Evolutionary conservation across 2,797 vertebrate species (phyloP).

Genomic region (Sebastes oblongus): DNA sequence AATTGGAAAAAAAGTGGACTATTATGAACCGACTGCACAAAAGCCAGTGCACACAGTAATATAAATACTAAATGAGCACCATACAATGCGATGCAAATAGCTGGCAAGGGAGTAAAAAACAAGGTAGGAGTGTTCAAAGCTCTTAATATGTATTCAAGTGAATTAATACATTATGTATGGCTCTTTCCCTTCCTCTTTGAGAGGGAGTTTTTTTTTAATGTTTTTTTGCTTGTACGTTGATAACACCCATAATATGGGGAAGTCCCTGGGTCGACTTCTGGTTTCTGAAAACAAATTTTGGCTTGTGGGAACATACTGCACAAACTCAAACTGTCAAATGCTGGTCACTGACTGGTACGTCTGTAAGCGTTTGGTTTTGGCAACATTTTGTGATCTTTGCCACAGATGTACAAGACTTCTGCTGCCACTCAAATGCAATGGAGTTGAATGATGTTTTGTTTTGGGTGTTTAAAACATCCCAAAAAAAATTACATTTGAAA

Average conservation of each 20-base stretch:
- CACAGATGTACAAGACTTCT: not conserved
- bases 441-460: not conserved
- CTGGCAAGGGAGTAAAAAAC: conserved; percentile 71
- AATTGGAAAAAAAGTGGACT: conserved; percentile 92
- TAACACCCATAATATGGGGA: not conserved
- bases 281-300: not conserved
- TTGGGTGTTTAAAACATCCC: not conserved
- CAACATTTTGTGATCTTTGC: not conserved
- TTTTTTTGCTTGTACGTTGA: not conserved
- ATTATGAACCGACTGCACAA: conserved; percentile 88
- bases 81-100: conserved; percentile 75
- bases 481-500: not conserved
- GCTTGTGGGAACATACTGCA: not conserved
- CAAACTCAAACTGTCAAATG: not conserved
- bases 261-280: not conserved
- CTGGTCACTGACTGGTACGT: not conserved
- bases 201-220: not conserved
- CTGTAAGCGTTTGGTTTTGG: not conserved
- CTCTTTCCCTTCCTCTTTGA: conserved; percentile 31
- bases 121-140: conserved; percentile 49
- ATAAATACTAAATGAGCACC: conserved; percentile 88
- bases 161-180: conserved; percentile 66
- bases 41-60: conserved; percentile 82
- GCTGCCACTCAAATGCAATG: not conserved
- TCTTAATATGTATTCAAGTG: conserved; percentile 76